phyloP scores from a whole-genome alignment of 37 sponge, comb jelly and placozoan species.

The Beroe forskalii region DNA sequence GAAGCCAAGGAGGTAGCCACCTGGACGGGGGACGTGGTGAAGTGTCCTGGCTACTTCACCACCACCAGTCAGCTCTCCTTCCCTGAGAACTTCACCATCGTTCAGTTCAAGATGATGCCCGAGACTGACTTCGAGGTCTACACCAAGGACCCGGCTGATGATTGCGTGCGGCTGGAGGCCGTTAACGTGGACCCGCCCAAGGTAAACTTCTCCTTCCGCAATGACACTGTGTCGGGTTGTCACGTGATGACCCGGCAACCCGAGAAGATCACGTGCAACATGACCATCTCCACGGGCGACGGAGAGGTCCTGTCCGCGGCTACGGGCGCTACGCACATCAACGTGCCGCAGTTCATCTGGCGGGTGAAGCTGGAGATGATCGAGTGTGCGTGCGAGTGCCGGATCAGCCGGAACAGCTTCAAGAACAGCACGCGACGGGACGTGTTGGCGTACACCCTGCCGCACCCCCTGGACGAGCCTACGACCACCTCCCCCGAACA shows the following conservation, averaged over 20 bases:
- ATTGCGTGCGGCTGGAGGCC: neutral
- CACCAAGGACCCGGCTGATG: neutral
- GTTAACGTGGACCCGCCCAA: neutral
- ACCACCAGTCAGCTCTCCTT: neutral
- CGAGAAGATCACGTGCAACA: constrained; percentile 1
- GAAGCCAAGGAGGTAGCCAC: neutral
- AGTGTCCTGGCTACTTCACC: constrained; percentile 16
- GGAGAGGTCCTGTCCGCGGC: constrained; percentile 16
- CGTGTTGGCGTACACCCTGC: neutral
- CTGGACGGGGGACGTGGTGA: constrained; percentile 9
- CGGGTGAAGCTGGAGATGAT: neutral
- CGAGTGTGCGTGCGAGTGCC: constrained; percentile 9
- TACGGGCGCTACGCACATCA: constrained; percentile 7
- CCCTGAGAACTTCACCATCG: neutral
- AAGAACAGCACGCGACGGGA: neutral
- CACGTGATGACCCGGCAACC: neutral
- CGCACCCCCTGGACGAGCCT: neutral
- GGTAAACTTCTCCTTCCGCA: constrained; percentile 19
- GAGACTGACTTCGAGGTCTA: neutral
- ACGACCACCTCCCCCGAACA: neutral
- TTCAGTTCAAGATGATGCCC: constrained; percentile 11
- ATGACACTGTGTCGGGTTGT: constrained; percentile 27
- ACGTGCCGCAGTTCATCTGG: constrained; percentile 9
- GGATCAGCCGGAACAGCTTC: neutral
- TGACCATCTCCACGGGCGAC: constrained; percentile 3